These are phyloP conservation scores for Polymixis flavicincta DNA, from an alignment of 2,888 invertebrate genomes.

Conservation along the genomic window DNA sequence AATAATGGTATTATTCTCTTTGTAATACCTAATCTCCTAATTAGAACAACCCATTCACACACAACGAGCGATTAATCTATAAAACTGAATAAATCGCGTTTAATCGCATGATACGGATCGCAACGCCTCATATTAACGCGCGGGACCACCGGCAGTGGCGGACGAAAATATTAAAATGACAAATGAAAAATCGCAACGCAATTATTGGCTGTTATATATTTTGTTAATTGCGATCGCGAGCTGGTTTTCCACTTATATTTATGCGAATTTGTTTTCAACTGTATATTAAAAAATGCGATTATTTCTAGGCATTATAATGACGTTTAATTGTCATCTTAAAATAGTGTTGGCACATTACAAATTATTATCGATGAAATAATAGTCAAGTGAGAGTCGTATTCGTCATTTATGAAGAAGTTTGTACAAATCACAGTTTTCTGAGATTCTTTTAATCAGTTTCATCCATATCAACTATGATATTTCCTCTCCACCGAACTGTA, in stretches of 20 bases:
- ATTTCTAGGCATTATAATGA: too few species aligned
- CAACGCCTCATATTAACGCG: slow-evolving; percentile 58
- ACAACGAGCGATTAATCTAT: slow-evolving; percentile 58
- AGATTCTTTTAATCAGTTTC: too few species aligned
- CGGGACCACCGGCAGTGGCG: slow-evolving; percentile 55
- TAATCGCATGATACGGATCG: slow-evolving; percentile 60
- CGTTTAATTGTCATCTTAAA: too few species aligned
- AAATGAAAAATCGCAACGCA: slow-evolving; percentile 55
- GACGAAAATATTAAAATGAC: slow-evolving; percentile 53
- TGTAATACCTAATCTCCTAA: slow-evolving; percentile 20
- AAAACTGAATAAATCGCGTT: slow-evolving; percentile 58
- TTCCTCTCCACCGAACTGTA: too few species aligned
- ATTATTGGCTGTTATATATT: slow-evolving; percentile 41
- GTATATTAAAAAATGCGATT: too few species aligned
- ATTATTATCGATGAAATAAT: too few species aligned
- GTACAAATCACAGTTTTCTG: too few species aligned
- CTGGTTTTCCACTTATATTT: slow-evolving; percentile 40
- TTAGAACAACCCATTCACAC: slow-evolving; percentile 36
- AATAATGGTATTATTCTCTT: background rate
- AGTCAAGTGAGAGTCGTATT: too few species aligned
- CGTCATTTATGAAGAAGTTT: too few species aligned
- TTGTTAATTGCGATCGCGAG: slow-evolving; percentile 28
- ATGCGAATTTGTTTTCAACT: slow-evolving; percentile 14
- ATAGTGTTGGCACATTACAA: too few species aligned
- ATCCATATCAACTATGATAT: too few species aligned